Percentiles rank a stretch among this genome's conserved stretches.
Conservation (phyloP, 2,113 vertebrate species). For the Laticauda colubrina region DNA sequence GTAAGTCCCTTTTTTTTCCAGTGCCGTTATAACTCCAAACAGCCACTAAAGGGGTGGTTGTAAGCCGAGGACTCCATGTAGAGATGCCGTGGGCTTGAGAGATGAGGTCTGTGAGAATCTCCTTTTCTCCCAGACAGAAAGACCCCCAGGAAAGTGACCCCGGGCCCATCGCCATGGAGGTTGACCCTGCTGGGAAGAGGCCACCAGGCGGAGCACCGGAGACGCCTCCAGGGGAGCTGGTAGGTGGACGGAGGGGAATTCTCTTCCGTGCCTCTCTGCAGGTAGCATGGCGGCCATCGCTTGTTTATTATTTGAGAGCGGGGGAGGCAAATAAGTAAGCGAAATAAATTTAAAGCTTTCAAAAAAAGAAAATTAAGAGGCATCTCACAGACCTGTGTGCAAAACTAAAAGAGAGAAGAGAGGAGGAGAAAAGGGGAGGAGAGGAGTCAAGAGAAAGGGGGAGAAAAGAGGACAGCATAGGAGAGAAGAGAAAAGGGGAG, state of each 20-base stretch:
- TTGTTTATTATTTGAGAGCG: rapidly evolving
- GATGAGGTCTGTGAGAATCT: background rate
- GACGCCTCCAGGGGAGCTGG: background rate
- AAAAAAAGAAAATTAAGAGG: background rate
- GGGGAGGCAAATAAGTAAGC: background rate
- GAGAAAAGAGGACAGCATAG: rapidly evolving
- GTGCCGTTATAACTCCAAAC: background rate
- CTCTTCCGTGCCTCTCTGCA: rapidly evolving
- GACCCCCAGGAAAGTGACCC: background rate
- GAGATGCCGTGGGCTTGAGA: too few relatives aligned
- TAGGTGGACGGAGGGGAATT: background rate
- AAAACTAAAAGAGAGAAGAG: background rate
- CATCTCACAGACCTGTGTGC: background rate
- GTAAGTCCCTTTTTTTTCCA: background rate
- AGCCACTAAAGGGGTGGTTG: background rate
- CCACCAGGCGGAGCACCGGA: background rate
- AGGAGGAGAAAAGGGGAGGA: too few relatives aligned
- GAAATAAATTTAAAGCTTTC: background rate
- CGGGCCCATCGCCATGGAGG: background rate
- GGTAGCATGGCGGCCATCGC: background rate
- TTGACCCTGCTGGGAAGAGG: background rate
- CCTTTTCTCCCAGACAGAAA: constrained; percentile 22
- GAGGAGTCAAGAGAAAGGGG: too few relatives aligned
- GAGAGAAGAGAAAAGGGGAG: too few relatives aligned
- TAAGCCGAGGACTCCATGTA: background rate